A percentile compares a stretch with the other conserved stretches of the same genome.
Evolutionary conservation across 2,888 invertebrate species (phyloP).

Genomic region (Epinotia nisella): DNA sequence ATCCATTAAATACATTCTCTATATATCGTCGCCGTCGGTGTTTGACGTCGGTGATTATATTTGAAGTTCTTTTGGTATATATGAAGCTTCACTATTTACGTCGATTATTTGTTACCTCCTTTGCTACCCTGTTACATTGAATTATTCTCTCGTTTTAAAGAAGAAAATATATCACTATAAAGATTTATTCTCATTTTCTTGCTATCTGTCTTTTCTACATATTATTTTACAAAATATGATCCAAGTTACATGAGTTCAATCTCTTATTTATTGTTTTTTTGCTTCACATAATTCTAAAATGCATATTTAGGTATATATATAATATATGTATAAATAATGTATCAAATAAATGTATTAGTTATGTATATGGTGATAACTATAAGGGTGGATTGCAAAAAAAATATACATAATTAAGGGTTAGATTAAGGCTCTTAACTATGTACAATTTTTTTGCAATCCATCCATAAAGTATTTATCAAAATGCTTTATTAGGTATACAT

Average conservation of each 20-base stretch:
- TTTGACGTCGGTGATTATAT: not conserved
- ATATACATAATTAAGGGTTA: too few relatives aligned
- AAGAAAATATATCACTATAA: conserved; percentile 47
- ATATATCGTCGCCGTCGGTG: too few relatives aligned
- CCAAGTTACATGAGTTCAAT: conserved; percentile 23
- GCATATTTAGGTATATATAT: not conserved
- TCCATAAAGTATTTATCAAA: not conserved
- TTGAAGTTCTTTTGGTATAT: not conserved
- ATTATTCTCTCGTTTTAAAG: conserved; percentile 64
- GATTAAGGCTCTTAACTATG: too few relatives aligned
- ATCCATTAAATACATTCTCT: too few relatives aligned
- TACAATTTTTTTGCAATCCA: too few relatives aligned
- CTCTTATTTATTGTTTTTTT: not conserved
- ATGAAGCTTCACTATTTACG: conserved; percentile 13
- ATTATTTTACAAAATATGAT: conserved; percentile 46
- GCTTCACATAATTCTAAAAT: not conserved
- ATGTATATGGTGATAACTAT: too few relatives aligned
- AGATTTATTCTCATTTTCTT: not conserved
- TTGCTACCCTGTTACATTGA: conserved; percentile 40
- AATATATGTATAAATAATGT: not conserved
- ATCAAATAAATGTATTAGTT: too few relatives aligned
- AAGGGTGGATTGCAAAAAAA: too few relatives aligned
- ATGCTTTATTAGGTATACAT: not conserved
- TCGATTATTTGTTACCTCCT: conserved; percentile 15
- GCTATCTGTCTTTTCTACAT: conserved; percentile 35